Base-by-base conservation (phyloP, 2,888 invertebrate species). In the Halictus ligatus region DNA sequence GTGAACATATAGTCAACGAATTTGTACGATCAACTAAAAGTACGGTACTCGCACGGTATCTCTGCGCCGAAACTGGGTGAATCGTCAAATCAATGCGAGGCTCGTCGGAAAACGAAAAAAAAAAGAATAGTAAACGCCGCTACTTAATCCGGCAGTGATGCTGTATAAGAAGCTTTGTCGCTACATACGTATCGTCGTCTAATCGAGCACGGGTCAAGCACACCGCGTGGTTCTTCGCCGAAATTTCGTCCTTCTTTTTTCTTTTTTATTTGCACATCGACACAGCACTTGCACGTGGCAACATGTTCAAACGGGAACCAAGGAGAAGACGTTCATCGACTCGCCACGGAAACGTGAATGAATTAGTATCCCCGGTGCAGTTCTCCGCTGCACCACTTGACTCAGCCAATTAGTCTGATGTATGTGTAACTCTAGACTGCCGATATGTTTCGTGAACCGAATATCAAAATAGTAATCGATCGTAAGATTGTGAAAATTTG, bases 61-160 rank as follows among this genome's bases (percentile, higher is more conserved):
- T 84, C 84, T 81, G 73, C 84, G 81, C 64, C 75, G 40, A 81
- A 76, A 81, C 58, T 80, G 67, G 21, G 18, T 67, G 74, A 85
- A 40, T 69, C 67, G 80, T 84, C 81, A 76, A 89, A 88, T 82
- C 79, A 79, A 58, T 79, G 75, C 81, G 73, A 75, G 81, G 80
- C 58, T 80, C 67, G 77, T 78, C 74, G 54, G 76, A 43, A 84
- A 75, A 29, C 1, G 54, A 80, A n/a, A 84, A 75, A 67, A 29
- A 29, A 64, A 64, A 25, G 15, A 58, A 89, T 71, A 81, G 81
- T 81, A 84, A 64, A 86, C 83, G 78, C 84, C 82, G 86, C 83
- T 88, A 87, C 79, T 90, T 89, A 89, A 90, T 87, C 87, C 87
- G 90, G 90, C 90, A 90, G 90, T 90, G 90, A 90, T 87, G 89